Percentiles rank a stretch among this genome's conserved stretches.
These are phyloP conservation scores for Pampusana beccarii DNA, from an alignment of 2,113 vertebrate species.

Conservation along the genomic window DNA sequence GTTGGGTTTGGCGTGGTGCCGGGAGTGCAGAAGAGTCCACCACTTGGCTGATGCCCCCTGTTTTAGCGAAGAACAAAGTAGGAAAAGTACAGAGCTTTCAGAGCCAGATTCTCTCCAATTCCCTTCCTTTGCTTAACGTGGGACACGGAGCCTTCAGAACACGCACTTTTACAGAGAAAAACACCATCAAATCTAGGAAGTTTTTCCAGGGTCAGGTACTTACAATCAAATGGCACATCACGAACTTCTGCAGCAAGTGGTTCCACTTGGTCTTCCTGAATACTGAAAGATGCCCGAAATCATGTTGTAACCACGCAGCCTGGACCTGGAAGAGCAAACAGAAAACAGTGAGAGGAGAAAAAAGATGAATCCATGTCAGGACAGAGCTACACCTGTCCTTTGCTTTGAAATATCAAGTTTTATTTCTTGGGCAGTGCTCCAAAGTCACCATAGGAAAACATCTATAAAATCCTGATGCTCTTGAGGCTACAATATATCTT, in stretches of 20 bases:
- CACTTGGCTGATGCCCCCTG: constrained; percentile 73
- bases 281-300: constrained; percentile 73
- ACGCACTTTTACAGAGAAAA: neutral
- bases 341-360: neutral
- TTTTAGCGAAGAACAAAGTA: neutral
- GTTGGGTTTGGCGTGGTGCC: constrained; percentile 78
- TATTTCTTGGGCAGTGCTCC: neutral
- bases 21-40: constrained; percentile 76
- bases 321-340: constrained; percentile 61
- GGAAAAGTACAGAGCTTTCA: neutral
- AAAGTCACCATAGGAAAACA: neutral
- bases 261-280: constrained; percentile 77
- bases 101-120: neutral
- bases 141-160: neutral
- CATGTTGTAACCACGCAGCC: constrained; percentile 72
- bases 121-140: neutral
- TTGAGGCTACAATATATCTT: neutral
- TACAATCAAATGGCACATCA: constrained; percentile 78
- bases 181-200: neutral
- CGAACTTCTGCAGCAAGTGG: constrained; percentile 66
- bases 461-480: neutral
- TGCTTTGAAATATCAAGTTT: neutral
- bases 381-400: neutral
- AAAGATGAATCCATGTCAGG: neutral
- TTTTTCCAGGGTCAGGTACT: neutral